Conservation (phyloP, 2,113 vertebrate species). For the Ceyx margarethae region DNA sequence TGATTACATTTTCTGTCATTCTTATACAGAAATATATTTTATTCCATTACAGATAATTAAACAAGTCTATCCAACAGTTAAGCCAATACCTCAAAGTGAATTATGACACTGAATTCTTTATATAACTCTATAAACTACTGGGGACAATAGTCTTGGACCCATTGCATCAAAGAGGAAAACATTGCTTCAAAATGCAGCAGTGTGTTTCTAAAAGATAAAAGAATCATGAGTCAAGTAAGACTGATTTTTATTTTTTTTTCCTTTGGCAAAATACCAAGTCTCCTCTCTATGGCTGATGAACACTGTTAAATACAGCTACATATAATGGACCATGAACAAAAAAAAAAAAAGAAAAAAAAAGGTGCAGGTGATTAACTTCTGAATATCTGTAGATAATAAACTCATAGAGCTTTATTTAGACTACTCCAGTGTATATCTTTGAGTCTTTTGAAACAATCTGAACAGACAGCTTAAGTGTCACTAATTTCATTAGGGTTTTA, state of each 20-base stretch:
- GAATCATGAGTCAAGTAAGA: background rate
- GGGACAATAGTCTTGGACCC: background rate
- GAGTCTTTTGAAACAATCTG: background rate
- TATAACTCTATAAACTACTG: background rate
- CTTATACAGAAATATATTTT: background rate
- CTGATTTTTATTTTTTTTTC: background rate
- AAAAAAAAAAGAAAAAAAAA: background rate
- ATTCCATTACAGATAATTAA: background rate
- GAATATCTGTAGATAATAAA: background rate
- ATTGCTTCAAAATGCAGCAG: background rate
- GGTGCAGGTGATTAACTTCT: background rate
- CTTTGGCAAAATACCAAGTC: background rate
- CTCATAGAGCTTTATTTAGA: background rate
- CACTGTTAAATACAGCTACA: background rate
- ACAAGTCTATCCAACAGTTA: background rate
- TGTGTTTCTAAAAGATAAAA: background rate
- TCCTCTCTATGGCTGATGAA: background rate
- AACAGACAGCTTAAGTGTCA: background rate
- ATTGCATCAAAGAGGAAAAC: background rate
- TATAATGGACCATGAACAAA: background rate
- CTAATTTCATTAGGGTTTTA: conserved; percentile 12
- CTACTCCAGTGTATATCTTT: background rate
- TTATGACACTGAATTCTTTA: background rate
- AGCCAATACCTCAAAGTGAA: background rate
- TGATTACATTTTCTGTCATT: background rate